Percentiles rank a stretch among this genome's conserved stretches.
Evolutionary conservation across 2,888 invertebrate species (phyloP).

Genomic region (Drosophila cyrtoloma): DNA sequence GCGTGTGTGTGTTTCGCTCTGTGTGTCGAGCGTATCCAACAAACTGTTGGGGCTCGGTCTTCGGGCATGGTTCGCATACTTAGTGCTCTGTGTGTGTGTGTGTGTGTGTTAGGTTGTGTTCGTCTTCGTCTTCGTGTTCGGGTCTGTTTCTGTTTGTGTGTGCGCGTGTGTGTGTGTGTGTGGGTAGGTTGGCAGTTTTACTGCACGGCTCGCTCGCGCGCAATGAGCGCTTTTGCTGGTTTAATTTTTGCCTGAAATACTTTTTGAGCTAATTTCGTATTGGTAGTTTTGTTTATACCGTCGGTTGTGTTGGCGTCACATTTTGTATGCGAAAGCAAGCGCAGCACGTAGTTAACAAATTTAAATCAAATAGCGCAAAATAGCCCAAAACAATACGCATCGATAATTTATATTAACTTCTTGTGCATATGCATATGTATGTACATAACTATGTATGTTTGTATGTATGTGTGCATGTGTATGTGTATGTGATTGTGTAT

Average conservation of each 20-base stretch:
- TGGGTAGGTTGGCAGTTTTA: slow-evolving; percentile 65
- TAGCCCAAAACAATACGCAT: slow-evolving; percentile 36
- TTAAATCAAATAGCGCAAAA: slow-evolving; percentile 47
- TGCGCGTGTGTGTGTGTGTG: slow-evolving; percentile 14
- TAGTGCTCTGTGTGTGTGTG: slow-evolving; percentile 12
- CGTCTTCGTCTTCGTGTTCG: slow-evolving; percentile 7
- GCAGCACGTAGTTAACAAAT: slow-evolving; percentile 62
- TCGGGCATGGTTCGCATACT: slow-evolving; percentile 34
- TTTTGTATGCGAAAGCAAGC: slow-evolving; percentile 73
- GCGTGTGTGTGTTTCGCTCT: slow-evolving; percentile 20
- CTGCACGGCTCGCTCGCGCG: slow-evolving; percentile 60
- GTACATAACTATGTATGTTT: slow-evolving; percentile 2
- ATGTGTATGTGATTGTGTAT: slow-evolving; percentile 1
- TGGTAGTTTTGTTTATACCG: slow-evolving; percentile 85
- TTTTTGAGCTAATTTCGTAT: slow-evolving; percentile 84
- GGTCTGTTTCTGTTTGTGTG: slow-evolving; percentile 13
- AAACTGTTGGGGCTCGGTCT: slow-evolving; percentile 66
- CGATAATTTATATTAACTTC: slow-evolving; percentile 30
- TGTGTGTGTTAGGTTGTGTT: slow-evolving; percentile 6
- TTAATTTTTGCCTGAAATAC: slow-evolving; percentile 83
- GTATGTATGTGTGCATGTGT: slow-evolving; percentile 8
- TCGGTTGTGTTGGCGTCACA: slow-evolving; percentile 79
- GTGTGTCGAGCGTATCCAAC: slow-evolving; percentile 56
- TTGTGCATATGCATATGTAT: slow-evolving; percentile 11
- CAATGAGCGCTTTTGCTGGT: slow-evolving; percentile 74